A percentile compares a stretch with the other conserved stretches of the same genome.
Conservation (phyloP, 1,140 invertebrate species). For the Lasaia peninsularis region DNA sequence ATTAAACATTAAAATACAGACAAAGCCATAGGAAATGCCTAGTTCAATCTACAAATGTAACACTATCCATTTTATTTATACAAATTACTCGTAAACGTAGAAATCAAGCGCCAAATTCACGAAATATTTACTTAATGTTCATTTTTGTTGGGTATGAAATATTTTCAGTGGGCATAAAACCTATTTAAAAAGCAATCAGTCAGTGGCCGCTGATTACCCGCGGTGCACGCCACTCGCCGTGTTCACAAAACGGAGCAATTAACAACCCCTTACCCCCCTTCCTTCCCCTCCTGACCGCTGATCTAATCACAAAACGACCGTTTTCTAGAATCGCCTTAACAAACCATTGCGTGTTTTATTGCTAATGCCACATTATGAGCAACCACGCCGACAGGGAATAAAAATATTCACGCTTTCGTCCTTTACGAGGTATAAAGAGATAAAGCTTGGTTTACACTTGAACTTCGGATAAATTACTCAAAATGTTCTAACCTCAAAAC, state of each 20-base stretch:
- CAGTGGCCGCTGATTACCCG: slow-evolving; percentile 69
- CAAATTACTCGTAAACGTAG: too few species aligned
- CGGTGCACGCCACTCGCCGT: slow-evolving; percentile 66
- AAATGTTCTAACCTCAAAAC: too few species aligned
- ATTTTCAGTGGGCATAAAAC: slow-evolving; percentile 73
- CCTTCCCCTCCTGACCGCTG: slow-evolving; percentile 44
- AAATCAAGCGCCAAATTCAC: background rate
- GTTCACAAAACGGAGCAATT: slow-evolving; percentile 77
- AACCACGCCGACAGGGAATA: slow-evolving; percentile 32
- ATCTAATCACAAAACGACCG: slow-evolving; percentile 76
- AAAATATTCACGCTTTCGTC: slow-evolving; percentile 18
- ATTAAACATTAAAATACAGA: too few species aligned
- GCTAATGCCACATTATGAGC: slow-evolving; percentile 29
- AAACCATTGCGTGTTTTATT: slow-evolving; percentile 68
- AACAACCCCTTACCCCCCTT: slow-evolving; percentile 50
- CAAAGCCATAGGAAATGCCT: too few species aligned
- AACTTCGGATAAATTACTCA: too few species aligned
- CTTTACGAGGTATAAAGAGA: too few species aligned
- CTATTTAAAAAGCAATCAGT: slow-evolving; percentile 77
- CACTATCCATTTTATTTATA: too few species aligned
- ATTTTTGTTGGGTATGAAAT: slow-evolving; percentile 30
- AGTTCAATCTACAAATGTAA: too few species aligned
- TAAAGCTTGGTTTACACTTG: too few species aligned
- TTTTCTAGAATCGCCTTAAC: slow-evolving; percentile 75
- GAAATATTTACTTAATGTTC: slow-evolving; percentile 12